phyloP scores from a whole-genome alignment of 2,888 invertebrate species.

The Ferdinandea cuprea region DNA sequence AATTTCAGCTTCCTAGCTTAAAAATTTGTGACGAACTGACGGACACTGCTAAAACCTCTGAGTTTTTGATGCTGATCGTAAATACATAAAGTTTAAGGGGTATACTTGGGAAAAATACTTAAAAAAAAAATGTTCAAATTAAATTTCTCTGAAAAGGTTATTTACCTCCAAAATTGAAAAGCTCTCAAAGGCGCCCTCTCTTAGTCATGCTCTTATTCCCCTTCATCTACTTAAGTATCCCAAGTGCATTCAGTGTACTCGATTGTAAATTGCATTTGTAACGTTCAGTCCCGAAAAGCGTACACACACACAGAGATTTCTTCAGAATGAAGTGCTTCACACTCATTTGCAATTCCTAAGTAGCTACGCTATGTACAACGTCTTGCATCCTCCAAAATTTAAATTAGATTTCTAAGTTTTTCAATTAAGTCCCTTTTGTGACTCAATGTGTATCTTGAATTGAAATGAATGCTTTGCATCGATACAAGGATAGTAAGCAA shows the following conservation, averaged over 20 bases:
- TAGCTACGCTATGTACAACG: slow-evolving; percentile 25
- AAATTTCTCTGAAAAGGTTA: slow-evolving; percentile 56
- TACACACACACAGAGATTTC: slow-evolving; percentile 17
- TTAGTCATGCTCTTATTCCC: not conserved
- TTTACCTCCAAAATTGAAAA: slow-evolving; percentile 52
- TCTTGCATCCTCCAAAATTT: slow-evolving; percentile 51
- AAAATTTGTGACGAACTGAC: too few relatives aligned
- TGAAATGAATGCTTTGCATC: slow-evolving; percentile 20
- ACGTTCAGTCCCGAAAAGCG: slow-evolving; percentile 44
- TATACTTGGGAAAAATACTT: too few relatives aligned
- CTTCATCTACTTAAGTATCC: slow-evolving; percentile 40
- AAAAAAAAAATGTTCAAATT: too few relatives aligned
- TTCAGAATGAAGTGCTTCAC: slow-evolving; percentile 32
- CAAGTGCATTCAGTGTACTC: slow-evolving; percentile 60
- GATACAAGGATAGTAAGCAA: not conserved
- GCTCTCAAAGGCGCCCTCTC: slow-evolving; percentile 7
- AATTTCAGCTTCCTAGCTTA: too few relatives aligned
- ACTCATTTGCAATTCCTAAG: slow-evolving; percentile 61
- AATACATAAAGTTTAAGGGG: too few relatives aligned
- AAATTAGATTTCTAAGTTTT: slow-evolving; percentile 72
- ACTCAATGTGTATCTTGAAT: slow-evolving; percentile 31
- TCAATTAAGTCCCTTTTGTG: slow-evolving; percentile 63
- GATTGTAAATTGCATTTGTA: slow-evolving; percentile 71
- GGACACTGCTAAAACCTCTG: too few relatives aligned
- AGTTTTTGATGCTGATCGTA: too few relatives aligned